phyloP scores from a whole-genome alignment of 2,797 vertebrate genomes.

The Selene dorsalis region DNA sequence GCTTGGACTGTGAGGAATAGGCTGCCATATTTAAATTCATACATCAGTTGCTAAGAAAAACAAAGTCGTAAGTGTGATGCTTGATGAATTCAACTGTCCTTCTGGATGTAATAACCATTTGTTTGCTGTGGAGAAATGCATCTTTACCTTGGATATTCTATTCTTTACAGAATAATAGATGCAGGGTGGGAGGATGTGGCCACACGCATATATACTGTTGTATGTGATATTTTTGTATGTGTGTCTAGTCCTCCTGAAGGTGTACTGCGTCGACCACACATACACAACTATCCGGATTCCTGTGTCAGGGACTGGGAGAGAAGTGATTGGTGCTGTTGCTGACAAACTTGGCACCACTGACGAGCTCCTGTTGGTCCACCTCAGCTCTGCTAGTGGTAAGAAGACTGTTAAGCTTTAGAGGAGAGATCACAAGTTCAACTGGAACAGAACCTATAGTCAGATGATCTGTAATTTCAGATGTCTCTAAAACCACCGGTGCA shows the following conservation, averaged over 20 bases:
- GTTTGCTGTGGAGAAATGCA: background rate
- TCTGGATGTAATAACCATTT: background rate
- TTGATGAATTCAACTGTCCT: background rate
- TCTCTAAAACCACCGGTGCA: background rate
- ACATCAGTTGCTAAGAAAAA: background rate
- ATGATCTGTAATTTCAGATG: background rate
- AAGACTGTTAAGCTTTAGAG: background rate
- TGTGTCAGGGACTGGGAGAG: slow-evolving; percentile 90
- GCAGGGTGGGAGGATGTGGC: background rate
- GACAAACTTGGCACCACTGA: slow-evolving; percentile 95
- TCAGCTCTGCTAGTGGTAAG: slow-evolving; percentile 93
- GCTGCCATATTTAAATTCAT: background rate
- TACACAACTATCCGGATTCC: slow-evolving; percentile 95
- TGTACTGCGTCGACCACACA: slow-evolving; percentile 96
- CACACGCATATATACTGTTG: no score
- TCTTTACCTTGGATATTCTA: background rate
- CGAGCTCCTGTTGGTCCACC: slow-evolving; percentile 91
- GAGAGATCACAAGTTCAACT: background rate
- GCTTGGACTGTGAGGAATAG: background rate
- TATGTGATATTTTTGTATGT: slow-evolving; percentile 6
- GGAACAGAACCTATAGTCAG: background rate
- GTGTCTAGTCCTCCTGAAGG: slow-evolving; percentile 92
- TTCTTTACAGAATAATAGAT: background rate
- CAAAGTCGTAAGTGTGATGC: background rate
- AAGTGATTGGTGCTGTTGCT: slow-evolving; percentile 89